Base-by-base conservation (phyloP, 2,888 invertebrate species). In the Drosophila picticornis region DNA sequence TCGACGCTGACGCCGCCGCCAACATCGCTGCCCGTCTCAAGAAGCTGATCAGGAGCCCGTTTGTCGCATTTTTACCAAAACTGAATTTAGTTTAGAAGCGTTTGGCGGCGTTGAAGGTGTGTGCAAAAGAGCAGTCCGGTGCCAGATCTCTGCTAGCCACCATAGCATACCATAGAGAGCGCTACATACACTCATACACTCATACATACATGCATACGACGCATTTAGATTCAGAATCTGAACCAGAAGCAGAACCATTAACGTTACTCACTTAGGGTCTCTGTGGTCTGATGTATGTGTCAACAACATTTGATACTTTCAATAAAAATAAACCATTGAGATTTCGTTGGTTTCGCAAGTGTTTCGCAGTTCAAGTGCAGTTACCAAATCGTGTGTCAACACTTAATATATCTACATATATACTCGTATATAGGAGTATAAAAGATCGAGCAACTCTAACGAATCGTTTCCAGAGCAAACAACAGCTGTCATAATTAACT, bases 31-130 rank as follows among this genome's bases (percentile, higher is more conserved):
- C 51, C 51, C 67, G 85, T 88, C 84, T 85, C 86, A 90, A 90
- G 88, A 88, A 88, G 83, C 86, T 88, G 90, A 90, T 88, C 88
- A 91, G 90, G 77, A 90, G 91, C 91, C 90, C 92, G 92, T 91
- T 91, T 91, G 90, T 91, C 91, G 89, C 88, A 88, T 91, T 91
- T 91, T 91, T 89, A 90, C 91, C 90, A 90, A 92, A 92, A 91
- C 91, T 88, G 91, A 92, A 92, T 92, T 93, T 93, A 93, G 93
- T 93, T 92, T 92, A 92, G 91, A 92, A 91, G 91, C 92, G 92
- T 91, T 93, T 92, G 93, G 92, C 93, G 93, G 91, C 91, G 92
- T 91, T 90, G 91, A 89, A 87, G 88, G 87, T 87, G 89, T 86
- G 84, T 90, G 91, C 92, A 88, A 86, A 89, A 87, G 85, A 60